A percentile compares a stretch with the other conserved stretches of the same genome.
Conservation (phyloP, 2,888 invertebrate species). For the Acanthosoma haemorrhoidale region DNA sequence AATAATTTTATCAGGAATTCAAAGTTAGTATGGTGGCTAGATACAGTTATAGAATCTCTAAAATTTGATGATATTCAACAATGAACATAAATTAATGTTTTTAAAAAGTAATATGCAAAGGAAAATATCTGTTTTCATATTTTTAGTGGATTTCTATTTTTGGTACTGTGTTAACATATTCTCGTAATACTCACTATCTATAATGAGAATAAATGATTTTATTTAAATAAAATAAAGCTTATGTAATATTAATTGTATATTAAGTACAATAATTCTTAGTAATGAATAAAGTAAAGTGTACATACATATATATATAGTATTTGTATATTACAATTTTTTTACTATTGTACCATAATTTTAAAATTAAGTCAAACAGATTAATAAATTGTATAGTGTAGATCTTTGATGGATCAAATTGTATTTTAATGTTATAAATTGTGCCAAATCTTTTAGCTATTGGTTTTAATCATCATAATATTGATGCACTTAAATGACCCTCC, state of each 20-base stretch:
- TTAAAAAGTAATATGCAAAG: not conserved
- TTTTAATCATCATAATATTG: not conserved
- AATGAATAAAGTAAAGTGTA: not conserved
- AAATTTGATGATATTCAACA: constrained; percentile 4
- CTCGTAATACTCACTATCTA: not conserved
- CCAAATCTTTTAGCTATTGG: constrained; percentile 23
- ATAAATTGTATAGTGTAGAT: constrained; percentile 19
- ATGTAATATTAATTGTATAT: constrained; percentile 18
- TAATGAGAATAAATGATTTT: not conserved
- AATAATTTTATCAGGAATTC: not conserved
- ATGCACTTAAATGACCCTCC: not conserved
- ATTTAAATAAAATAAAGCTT: constrained; percentile 11
- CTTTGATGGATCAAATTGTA: constrained; percentile 23
- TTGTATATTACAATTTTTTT: constrained; percentile 18
- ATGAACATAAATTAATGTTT: not conserved
- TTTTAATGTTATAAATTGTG: constrained; percentile 29
- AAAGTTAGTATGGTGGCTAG: not conserved
- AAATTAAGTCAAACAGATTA: constrained; percentile 13
- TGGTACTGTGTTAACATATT: constrained; percentile 19
- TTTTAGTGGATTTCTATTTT: constrained; percentile 23
- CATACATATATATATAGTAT: not conserved
- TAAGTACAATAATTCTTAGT: constrained; percentile 18
- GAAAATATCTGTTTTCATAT: not conserved
- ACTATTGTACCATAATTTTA: constrained; percentile 16
- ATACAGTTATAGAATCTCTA: constrained; percentile 3